Conservation (phyloP, 2,797 vertebrate genomes). For the Eospalax fontanierii region DNA sequence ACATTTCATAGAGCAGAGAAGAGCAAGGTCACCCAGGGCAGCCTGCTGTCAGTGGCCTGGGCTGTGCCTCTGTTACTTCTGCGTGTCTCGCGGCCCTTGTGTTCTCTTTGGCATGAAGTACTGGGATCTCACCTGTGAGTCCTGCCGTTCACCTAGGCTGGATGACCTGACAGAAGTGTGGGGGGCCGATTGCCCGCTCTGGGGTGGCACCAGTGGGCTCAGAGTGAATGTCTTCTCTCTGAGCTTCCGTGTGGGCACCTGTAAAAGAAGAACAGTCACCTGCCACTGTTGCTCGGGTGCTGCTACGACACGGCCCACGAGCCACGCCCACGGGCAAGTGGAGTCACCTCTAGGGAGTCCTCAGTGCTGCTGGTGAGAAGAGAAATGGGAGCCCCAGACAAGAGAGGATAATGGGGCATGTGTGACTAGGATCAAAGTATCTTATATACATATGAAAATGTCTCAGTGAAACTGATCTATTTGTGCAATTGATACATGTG, state of each 20-base stretch:
- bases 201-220: fast-evolving
- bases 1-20: background rate
- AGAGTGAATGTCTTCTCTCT: fast-evolving
- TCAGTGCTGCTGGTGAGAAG: background rate
- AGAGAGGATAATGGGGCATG: background rate
- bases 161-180: background rate
- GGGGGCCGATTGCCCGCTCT: background rate
- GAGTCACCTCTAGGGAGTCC: background rate
- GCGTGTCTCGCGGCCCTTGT: fast-evolving
- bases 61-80: background rate
- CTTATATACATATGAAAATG: background rate
- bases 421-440: background rate
- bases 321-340: fast-evolving
- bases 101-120: fast-evolving
- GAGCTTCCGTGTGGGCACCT: background rate
- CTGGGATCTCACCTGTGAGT: background rate
- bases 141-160: background rate
- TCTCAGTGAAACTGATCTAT: background rate
- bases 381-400: background rate
- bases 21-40: background rate
- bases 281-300: no score
- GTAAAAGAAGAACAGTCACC: background rate
- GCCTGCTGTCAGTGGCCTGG: no score
- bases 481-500: background rate
- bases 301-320: fast-evolving